A percentile compares a stretch with the other conserved stretches of the same genome.
Evolutionary conservation across 2,797 vertebrate genomes (phyloP).

Genomic region (Paguma larvata): DNA sequence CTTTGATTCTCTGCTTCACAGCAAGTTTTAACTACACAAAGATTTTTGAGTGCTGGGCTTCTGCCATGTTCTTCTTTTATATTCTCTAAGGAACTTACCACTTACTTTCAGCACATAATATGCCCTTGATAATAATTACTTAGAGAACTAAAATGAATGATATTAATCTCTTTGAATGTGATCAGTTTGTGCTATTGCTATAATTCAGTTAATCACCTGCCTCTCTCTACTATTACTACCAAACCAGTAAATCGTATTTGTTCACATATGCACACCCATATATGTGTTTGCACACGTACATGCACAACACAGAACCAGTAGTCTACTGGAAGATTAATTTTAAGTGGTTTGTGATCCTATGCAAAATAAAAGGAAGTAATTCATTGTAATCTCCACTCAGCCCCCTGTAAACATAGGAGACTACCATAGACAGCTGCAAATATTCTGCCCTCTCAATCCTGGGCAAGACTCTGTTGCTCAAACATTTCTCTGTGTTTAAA

Average conservation of each 20-base stretch:
- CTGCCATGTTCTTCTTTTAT: not conserved
- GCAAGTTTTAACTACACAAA: constrained; percentile 1
- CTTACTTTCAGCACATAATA: not conserved
- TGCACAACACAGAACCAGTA: not conserved
- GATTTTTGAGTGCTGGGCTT: not conserved
- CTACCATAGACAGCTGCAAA: not conserved
- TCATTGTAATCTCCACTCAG: not conserved
- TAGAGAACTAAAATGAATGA: not conserved
- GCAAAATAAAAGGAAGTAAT: not conserved
- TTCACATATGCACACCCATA: not conserved
- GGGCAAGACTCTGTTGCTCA: not conserved
- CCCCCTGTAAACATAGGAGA: not conserved
- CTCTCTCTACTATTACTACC: not conserved
- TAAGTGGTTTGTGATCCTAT: not conserved
- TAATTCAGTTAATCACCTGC: not conserved
- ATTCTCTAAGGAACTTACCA: not conserved
- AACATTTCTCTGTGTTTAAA: not conserved
- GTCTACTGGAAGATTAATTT: not conserved
- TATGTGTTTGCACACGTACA: not conserved
- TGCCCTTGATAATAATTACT: not conserved
- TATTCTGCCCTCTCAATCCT: not conserved
- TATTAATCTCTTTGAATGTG: not conserved
- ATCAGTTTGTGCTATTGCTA: not conserved
- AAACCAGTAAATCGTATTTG: not conserved
- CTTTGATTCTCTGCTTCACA: constrained; percentile 2